phyloP scores from a whole-genome alignment of 2,797 vertebrate species.

The Ctenopoma kingsleyae region DNA sequence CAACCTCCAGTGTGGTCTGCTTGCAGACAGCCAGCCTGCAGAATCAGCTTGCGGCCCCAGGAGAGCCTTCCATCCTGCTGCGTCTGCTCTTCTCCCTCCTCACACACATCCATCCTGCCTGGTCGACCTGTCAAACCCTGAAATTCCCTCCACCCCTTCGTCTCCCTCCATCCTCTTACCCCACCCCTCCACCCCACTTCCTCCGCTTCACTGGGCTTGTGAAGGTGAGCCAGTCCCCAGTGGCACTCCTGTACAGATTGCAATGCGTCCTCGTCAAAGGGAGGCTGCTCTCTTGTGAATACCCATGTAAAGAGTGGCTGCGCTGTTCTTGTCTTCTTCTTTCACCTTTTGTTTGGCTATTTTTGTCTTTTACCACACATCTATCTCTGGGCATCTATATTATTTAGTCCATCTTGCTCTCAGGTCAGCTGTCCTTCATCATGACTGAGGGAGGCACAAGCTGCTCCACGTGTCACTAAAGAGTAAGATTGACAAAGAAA shows the following conservation, averaged over 20 bases:
- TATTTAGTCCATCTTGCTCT: conserved; percentile 44
- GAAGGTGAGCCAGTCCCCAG: conserved; percentile 82
- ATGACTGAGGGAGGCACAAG: conserved; percentile 2
- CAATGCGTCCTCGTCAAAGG: conserved; percentile 70
- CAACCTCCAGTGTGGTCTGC: conserved; percentile 55
- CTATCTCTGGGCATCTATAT: conserved; percentile 37
- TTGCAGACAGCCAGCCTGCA: conserved; percentile 66
- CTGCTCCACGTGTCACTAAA: conserved; percentile 32
- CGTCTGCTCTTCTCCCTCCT: conserved; percentile 75
- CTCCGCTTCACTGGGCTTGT: conserved; percentile 74
- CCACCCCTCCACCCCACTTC: conserved; percentile 40
- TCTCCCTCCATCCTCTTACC: conserved; percentile 8
- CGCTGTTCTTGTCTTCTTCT: conserved; percentile 6
- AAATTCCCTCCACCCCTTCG: conserved; percentile 5
- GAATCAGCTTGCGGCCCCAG: conserved; percentile 68
- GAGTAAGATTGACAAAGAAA: conserved; percentile 49
- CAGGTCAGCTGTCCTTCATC: conserved; percentile 48
- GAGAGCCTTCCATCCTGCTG: conserved; percentile 75
- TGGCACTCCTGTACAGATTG: conserved; percentile 78
- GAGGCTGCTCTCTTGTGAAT: conserved; percentile 62
- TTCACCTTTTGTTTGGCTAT: conserved; percentile 46
- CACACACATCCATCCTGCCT: conserved; percentile 75
- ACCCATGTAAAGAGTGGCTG: conserved; percentile 34
- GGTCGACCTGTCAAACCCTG: conserved; percentile 66
- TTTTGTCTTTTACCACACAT: conserved; percentile 21